phyloP scores from a whole-genome alignment of 2,888 invertebrate species.

The Athetis lepigone region DNA sequence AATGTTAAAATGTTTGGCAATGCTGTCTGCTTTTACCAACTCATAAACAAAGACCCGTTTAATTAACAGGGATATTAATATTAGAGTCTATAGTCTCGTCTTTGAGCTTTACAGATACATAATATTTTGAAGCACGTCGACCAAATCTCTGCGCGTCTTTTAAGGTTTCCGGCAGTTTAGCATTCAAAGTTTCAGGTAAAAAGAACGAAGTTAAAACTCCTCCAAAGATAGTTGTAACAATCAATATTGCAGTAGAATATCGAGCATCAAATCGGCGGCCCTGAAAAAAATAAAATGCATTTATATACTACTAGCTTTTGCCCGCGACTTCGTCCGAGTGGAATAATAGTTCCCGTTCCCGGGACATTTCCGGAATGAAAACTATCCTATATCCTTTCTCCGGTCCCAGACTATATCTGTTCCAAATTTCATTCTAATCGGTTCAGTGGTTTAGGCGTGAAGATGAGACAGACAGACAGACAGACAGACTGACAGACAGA shows the following conservation, averaged over 20 bases:
- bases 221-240: constrained; percentile 76
- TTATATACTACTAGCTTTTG: no score
- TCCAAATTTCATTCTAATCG: no score
- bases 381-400: no score
- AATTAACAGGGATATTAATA: constrained; percentile 13
- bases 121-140: constrained; percentile 64
- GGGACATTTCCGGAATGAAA: no score
- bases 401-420: no score
- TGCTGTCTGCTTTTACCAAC: no score
- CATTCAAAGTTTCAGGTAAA: constrained; percentile 92
- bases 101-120: constrained; percentile 30
- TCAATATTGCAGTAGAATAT: constrained; percentile 72
- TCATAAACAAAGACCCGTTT: neutral
- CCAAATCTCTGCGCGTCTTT: constrained; percentile 91
- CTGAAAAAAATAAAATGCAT: constrained; percentile 73
- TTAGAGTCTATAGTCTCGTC: constrained; percentile 38
- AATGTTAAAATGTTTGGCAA: no score
- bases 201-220: constrained; percentile 86
- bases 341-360: no score
- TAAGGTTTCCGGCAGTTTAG: constrained; percentile 91
- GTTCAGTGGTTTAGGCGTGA: no score
- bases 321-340: no score
- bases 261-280: constrained; percentile 72
- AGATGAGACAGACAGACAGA: no score
- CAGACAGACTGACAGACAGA: no score